Evolutionary conservation across 2,888 invertebrate species (phyloP).

Genomic region (Seladonia tumulorum): DNA sequence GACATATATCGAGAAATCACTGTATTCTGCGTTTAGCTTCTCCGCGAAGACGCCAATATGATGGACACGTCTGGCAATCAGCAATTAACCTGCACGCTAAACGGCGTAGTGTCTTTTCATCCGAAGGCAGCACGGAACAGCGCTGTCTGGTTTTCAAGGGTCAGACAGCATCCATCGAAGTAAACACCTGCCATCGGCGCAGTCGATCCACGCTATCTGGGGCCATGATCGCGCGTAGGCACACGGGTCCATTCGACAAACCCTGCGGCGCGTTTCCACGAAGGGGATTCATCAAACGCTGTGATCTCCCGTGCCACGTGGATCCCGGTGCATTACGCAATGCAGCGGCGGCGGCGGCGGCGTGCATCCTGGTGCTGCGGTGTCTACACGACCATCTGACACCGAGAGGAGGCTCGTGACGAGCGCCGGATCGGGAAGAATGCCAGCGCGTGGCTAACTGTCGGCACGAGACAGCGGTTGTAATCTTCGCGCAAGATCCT

Average conservation of each 20-base stretch:
- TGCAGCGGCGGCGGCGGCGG: neutral
- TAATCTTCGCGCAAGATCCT: constrained; percentile 54
- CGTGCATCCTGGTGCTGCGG: constrained; percentile 39
- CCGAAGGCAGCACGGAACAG: no score
- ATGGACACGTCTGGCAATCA: neutral
- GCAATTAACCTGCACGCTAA: neutral
- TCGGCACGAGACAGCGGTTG: constrained; percentile 38
- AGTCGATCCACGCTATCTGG: constrained; percentile 14
- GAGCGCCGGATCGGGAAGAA: constrained; percentile 73
- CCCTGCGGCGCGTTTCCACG: constrained; percentile 38
- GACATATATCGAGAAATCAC: no score
- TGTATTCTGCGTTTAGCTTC: neutral
- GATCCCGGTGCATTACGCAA: constrained; percentile 62
- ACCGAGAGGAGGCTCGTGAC: constrained; percentile 49
- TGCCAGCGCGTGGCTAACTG: constrained; percentile 62
- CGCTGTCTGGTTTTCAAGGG: neutral
- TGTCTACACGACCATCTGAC: constrained; percentile 64
- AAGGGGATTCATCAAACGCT: constrained; percentile 39
- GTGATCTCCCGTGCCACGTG: constrained; percentile 58
- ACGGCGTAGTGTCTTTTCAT: neutral
- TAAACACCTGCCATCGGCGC: neutral
- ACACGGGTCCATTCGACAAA: constrained; percentile 37
- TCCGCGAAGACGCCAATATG: neutral
- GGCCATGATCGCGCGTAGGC: constrained; percentile 18
- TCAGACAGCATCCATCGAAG: neutral